Evolutionary conservation across 2,113 vertebrate species (phyloP), one percentile per base, ranked within the genome.

Genomic region (Formicarius rufipectus): DNA sequence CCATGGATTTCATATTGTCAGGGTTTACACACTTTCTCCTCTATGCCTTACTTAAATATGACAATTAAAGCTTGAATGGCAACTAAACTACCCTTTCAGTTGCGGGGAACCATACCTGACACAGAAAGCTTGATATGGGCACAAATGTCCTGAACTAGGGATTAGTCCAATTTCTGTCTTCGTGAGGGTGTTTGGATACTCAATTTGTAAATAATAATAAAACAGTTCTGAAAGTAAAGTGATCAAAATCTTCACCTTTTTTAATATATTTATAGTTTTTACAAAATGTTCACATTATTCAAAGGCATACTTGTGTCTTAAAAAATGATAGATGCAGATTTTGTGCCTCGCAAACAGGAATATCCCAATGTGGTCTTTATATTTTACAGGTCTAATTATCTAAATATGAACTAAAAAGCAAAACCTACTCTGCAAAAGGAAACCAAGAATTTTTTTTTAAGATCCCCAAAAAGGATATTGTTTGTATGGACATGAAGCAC

Each of bases 81-180:
- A 55, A 52, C 22, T 59, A 37, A 78, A 49, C 72, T 50, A 8
- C 19, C 1, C 16, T 64, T 81, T 28, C 12, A 5, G 7, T 37
- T 30, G 7, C 1, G 3, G 33, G 1, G 2, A 50, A 23, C 55
- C 20, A 16, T 0, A 0, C 15, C 40, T 35, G 44, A 49, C 7
- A 12, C 10, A 13, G 12, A 25, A 31, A 75, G 33, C 20, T 20
- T 44, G 4, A 8, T 10, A 28, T 60, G 20, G 33, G 33, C 72
- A 52, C 37, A 59, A 58, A 28, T 17, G 64, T 49, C 11, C 21
- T 33, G 44, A 71, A 37, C 63, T 22, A 81, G n/a, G 22, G 7
- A 0, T 35, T 55, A 25, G 14, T 40, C 23, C 0, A 1, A 24
- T 6, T 53, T 84, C 78, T 68, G 24, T 71, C 24, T 88, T 1